Percentiles rank a stretch among this genome's conserved stretches.
Conservation (phyloP, 1,140 invertebrate genomes). For the Orius laevigatus region DNA sequence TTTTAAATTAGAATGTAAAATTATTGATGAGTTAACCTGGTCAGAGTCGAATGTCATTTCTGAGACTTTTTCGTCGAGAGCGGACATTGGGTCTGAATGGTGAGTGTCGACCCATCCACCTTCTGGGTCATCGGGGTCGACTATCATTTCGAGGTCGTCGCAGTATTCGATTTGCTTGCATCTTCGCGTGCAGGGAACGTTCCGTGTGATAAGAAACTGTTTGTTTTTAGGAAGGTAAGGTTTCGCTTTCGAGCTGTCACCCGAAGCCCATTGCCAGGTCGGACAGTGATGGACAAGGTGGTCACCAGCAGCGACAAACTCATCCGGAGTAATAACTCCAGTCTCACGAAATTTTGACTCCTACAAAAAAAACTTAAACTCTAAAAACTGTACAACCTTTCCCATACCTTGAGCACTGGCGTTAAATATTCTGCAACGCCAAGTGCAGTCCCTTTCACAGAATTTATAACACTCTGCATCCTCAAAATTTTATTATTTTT, state of each 20-base stretch:
- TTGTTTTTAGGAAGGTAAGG: slow-evolving; percentile 86
- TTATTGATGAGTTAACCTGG: slow-evolving; percentile 9
- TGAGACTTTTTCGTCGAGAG: slow-evolving; percentile 54
- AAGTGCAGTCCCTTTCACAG: slow-evolving; percentile 84
- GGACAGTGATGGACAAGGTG: slow-evolving; percentile 98
- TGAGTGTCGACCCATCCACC: slow-evolving; percentile 99
- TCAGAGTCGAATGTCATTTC: slow-evolving; percentile 43
- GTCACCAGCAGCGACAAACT: slow-evolving; percentile 95
- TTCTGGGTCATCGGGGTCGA: slow-evolving; percentile 76
- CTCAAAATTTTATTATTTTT: too few relatives aligned
- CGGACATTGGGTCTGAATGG: slow-evolving; percentile 41
- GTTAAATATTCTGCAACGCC: slow-evolving; percentile 92
- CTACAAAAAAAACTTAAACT: slow-evolving; percentile 32
- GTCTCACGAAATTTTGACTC: slow-evolving; percentile 98
- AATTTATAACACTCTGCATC: slow-evolving; percentile 93
- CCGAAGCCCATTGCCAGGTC: slow-evolving; percentile 95
- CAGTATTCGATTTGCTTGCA: slow-evolving; percentile 92
- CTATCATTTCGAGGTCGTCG: slow-evolving; percentile 71
- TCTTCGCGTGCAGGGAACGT: slow-evolving; percentile 84
- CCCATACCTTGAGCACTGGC: slow-evolving; percentile 75
- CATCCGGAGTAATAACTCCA: slow-evolving; percentile 88
- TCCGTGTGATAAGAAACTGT: slow-evolving; percentile 93
- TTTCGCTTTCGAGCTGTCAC: slow-evolving; percentile 71
- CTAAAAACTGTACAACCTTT: background rate
- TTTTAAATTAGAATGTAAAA: background rate